Base-by-base conservation (phyloP, 37 sponge, comb jelly and placozoan species). In the Eunapius fragilis region DNA sequence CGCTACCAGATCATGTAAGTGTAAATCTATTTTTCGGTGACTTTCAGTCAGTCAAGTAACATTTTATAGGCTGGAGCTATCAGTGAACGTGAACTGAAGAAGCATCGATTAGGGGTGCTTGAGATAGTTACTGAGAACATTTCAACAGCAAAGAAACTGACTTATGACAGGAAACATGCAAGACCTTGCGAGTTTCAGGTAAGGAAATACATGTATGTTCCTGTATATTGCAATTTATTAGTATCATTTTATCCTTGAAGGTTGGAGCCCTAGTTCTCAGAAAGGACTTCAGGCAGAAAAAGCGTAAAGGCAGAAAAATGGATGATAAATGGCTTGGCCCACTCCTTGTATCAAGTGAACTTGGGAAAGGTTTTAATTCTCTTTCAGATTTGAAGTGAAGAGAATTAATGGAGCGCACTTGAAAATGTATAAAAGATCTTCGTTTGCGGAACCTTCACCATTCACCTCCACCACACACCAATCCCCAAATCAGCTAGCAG, bases 91-190 rank as follows among this genome's bases (percentile, higher is more conserved):
- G 58, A 58, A 13, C 17, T 58, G 58, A 58, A 58, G 58, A 58
- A 58, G 14, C 58, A 48, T 74, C 25, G 30, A 33, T 13, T 58
- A 19, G 37, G 78, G 38, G 19, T 45, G n/a, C 76, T 34, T 37
- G 26, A 85, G 23, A 45, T 32, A 85, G 78, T 48, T 45, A 81
- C 6, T 30, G 31, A 38, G 7, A 85, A 85, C 81, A 85, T 85
- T 24, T 80, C 25, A 49, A 25, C 12, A 11, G 86, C 86, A 32
- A 78, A 85, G 78, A 82, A 82, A 34, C 86, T 48, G 79, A 85
- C 7, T 32, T 85, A 85, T 85, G 86, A 85, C 68, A 32, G 37
- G 37, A 85, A 45, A 77, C 86, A 76, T 77, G 58, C 67, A 11
- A 76, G 30, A 11, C 68, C 86, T 58, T 28, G 68, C 30, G 30